Evolutionary conservation across 2,797 vertebrate genomes (phyloP).

Genomic region (Coracias cyanogaster): DNA sequence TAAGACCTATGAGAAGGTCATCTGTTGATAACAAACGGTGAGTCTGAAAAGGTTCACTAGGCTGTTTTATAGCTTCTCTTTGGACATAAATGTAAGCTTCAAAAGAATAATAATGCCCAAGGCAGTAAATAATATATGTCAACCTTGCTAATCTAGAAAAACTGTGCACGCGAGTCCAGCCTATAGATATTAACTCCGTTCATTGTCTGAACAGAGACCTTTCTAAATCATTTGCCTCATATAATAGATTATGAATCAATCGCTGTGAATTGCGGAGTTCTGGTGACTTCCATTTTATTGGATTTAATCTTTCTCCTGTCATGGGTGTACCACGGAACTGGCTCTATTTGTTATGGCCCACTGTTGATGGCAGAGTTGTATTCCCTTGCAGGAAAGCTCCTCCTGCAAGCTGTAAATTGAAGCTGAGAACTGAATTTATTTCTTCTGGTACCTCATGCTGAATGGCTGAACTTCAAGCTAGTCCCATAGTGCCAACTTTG

Average conservation of each 20-base stretch:
- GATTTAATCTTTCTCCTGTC: conserved; percentile 61
- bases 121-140: conserved; percentile 28
- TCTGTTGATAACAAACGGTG: background rate
- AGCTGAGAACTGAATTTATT: conserved; percentile 58
- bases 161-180: background rate
- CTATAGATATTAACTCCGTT: conserved; percentile 9
- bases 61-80: background rate
- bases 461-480: conserved; percentile 41
- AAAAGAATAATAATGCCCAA: conserved; percentile 37
- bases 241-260: conserved; percentile 50
- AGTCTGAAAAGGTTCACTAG: background rate
- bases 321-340: background rate
- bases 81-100: conserved; percentile 17
- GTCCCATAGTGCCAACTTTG: conserved; percentile 3
- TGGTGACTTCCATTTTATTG: conserved; percentile 59
- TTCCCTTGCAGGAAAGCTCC: conserved; percentile 37
- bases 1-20: conserved; percentile 47
- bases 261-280: conserved; percentile 1
- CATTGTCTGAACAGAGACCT: conserved; percentile 20
- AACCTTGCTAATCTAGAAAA: conserved; percentile 35
- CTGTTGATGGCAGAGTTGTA: conserved; percentile 23
- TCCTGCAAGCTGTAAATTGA: conserved; percentile 48
- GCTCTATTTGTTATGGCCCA: conserved; percentile 21
- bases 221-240: conserved; percentile 57
- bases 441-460: background rate